Conservation (phyloP, 2,888 invertebrate genomes). For the Luperina nickerlii region DNA sequence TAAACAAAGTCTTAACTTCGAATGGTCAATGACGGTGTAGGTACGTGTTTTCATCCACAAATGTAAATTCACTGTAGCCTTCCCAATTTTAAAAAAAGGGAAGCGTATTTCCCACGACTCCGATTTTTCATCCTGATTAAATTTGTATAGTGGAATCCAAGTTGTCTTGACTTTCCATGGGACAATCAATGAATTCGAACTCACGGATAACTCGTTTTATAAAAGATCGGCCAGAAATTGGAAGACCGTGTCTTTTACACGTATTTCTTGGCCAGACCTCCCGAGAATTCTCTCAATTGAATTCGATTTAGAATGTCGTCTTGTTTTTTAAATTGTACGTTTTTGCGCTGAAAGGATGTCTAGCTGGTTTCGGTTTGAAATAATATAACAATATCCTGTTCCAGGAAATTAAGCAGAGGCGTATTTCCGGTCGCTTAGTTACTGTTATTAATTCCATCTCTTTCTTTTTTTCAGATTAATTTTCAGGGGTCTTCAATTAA, state of each 20-base stretch:
- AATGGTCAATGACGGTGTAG: constrained; percentile 51
- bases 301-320: constrained; percentile 53
- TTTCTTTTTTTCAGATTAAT: constrained; percentile 18
- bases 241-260: constrained; percentile 44
- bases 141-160: constrained; percentile 52
- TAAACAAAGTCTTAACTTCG: constrained; percentile 39
- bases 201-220: constrained; percentile 55
- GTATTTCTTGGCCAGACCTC: constrained; percentile 48
- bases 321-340: constrained; percentile 43
- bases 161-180: constrained; percentile 54
- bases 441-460: constrained; percentile 46
- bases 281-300: constrained; percentile 52
- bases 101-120: constrained; percentile 54
- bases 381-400: constrained; percentile 60
- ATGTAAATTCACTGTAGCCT: constrained; percentile 51
- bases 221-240: constrained; percentile 58
- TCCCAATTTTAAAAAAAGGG: constrained; percentile 39
- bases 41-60: constrained; percentile 49
- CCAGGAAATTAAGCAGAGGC: constrained; percentile 53
- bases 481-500: not conserved
- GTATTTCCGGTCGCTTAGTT: constrained; percentile 51
- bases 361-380: constrained; percentile 43
- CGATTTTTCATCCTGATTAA: constrained; percentile 61
- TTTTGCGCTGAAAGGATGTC: constrained; percentile 29
- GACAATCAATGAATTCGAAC: constrained; percentile 60